Conservation (phyloP, 2,797 vertebrate genomes). For the Acipenser transmontanus region DNA sequence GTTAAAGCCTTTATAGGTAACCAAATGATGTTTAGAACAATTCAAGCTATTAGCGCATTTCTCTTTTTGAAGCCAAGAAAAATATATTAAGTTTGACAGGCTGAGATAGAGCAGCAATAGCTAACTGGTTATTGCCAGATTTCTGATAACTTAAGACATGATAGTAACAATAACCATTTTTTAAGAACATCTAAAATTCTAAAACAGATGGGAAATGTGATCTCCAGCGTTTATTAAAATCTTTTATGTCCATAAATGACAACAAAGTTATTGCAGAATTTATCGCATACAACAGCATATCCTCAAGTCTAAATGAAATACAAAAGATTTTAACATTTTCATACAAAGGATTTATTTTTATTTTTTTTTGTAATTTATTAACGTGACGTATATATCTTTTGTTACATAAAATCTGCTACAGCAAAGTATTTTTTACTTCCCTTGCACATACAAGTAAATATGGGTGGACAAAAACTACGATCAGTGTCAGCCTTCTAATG, state of each 20-base stretch:
- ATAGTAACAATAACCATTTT: too few species aligned
- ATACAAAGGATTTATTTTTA: slow-evolving; percentile 75
- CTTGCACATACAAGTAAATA: slow-evolving; percentile 82
- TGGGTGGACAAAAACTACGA: slow-evolving; percentile 63
- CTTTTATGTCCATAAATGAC: slow-evolving; percentile 66
- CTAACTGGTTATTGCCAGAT: too few species aligned
- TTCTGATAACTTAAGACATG: slow-evolving; percentile 34
- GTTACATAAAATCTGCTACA: slow-evolving; percentile 94
- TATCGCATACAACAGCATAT: slow-evolving; percentile 70
- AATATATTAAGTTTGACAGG: too few species aligned
- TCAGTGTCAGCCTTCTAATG: slow-evolving; percentile 65
- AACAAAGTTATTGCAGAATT: slow-evolving; percentile 68
- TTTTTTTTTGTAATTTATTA: slow-evolving; percentile 63
- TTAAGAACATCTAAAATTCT: slow-evolving; percentile 17
- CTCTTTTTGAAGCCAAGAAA: too few species aligned
- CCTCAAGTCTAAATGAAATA: slow-evolving; percentile 67
- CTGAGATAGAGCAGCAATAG: too few species aligned
- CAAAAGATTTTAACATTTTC: slow-evolving; percentile 67
- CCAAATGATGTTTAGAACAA: too few species aligned
- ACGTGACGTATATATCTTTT: slow-evolving; percentile 79
- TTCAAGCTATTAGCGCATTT: too few species aligned
- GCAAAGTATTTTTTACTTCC: slow-evolving; percentile 81
- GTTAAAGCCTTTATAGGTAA: too few species aligned
- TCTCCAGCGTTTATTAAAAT: slow-evolving; percentile 73
- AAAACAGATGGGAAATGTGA: slow-evolving; percentile 60